Evolutionary conservation across 2,797 vertebrate species (phyloP).

Genomic region (Pogoniulus pusillus): DNA sequence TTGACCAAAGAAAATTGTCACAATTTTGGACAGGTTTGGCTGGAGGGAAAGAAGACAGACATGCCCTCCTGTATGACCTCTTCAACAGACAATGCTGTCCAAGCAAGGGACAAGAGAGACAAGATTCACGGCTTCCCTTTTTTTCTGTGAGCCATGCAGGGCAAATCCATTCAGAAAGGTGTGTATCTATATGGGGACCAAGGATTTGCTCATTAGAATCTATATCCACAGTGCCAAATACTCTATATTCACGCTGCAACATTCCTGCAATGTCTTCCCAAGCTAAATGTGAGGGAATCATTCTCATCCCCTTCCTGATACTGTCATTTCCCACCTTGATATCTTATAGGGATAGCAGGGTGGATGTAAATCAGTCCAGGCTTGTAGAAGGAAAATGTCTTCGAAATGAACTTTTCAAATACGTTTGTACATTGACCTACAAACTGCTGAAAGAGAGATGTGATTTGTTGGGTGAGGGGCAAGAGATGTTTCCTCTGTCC

Average conservation of each 20-base stretch:
- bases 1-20: neutral
- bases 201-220: neutral
- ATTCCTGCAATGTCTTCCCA: neutral
- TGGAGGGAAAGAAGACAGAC: neutral
- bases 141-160: neutral
- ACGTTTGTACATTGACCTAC: slow-evolving; percentile 28
- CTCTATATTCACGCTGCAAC: neutral
- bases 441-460: neutral
- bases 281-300: neutral
- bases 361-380: neutral
- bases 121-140: neutral
- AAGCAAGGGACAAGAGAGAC: neutral
- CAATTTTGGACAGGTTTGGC: neutral
- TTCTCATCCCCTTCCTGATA: neutral
- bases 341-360: neutral
- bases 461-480: neutral
- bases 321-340: neutral
- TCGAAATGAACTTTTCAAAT: slow-evolving; percentile 37
- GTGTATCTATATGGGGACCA: neutral
- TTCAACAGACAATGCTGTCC: neutral
- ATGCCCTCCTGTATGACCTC: neutral
- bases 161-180: neutral
- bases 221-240: neutral
- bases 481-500: neutral
- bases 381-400: slow-evolving; percentile 3